Evolutionary conservation across 2,797 vertebrate species (phyloP), one percentile per base, ranked within the genome.

Genomic region (Cirrhinus mrigala): DNA sequence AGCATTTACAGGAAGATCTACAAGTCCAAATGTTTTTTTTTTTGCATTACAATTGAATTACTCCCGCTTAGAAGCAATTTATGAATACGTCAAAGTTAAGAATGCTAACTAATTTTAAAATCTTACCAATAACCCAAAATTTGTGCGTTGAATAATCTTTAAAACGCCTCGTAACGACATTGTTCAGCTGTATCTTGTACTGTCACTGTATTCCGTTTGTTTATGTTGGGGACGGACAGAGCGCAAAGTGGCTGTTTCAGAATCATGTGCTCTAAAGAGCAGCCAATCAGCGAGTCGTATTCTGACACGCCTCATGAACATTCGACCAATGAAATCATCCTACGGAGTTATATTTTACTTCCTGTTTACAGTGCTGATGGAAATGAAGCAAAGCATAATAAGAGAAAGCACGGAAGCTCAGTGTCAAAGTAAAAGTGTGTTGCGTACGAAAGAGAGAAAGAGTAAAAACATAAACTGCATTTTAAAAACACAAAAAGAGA

Each of bases 151-250:
- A 56, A 91, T 37, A 18, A 91, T 66, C 87, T 77, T 94, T 4
- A 84, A 83, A n/a, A 92, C 33, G 20, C 90, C 46, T 16, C 88
- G 68, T 69, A 29, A 88, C 69, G 92, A 93, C 93, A 95, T 95
- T 60, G 74, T 86, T 18, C 10, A 68, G 77, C 33, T 80, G 29
- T 4, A 27, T 27, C 11, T 9, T 54, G 12, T 0, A 52, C 7
- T 33, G 64, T 69, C 10, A 37, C 14, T 20, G 37, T 33, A 2
- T 9, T 0, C 33, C 20, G 7, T 12, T 1, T 64, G 70, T 75
- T 77, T 77, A 40, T 40, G 2, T 54, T 44, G 7, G 1, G 46
- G 37, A 60, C 7, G 15, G 1, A 24, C n/a, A 16, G n/a, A 20
- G 14, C 4, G 44, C 58, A 44, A 8, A 68, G 37, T 5, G 12